Percentiles rank a stretch among this genome's conserved stretches.
phyloP scores from a whole-genome alignment of 2,888 invertebrate genomes.

The Sarcophaga variegata region DNA sequence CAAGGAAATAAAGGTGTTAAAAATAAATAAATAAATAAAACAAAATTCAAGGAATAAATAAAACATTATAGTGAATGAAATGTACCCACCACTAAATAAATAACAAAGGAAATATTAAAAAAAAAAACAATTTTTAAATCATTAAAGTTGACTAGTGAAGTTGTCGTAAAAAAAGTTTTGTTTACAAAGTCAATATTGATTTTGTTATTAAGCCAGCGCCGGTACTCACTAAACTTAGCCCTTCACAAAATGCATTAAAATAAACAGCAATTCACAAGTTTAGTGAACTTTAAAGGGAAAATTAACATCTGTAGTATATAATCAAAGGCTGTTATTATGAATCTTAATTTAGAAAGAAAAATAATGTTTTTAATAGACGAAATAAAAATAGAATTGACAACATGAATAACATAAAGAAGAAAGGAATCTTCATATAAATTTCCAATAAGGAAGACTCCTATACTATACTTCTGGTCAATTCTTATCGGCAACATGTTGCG shows the following conservation, averaged over 20 bases:
- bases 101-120: neutral
- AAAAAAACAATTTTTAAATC: neutral
- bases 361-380: too few species aligned
- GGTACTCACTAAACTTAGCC: conserved; percentile 37
- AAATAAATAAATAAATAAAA: conserved; percentile 43
- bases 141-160: neutral
- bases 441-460: too few species aligned
- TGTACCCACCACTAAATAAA: conserved; percentile 10
- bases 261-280: conserved; percentile 5
- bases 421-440: too few species aligned
- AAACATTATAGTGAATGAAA: neutral
- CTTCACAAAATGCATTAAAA: neutral
- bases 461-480: too few species aligned
- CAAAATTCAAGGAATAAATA: conserved; percentile 22
- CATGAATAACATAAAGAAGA: too few species aligned
- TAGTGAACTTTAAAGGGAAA: conserved; percentile 37
- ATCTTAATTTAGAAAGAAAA: neutral
- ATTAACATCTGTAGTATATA: neutral
- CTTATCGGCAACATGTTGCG: conserved; percentile 5
- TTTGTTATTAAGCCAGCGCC: conserved; percentile 15
- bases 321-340: neutral
- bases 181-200: conserved; percentile 45
- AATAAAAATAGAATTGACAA: too few species aligned
- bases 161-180: conserved; percentile 7
- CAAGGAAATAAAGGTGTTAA: conserved; percentile 67